A percentile compares a stretch with the other conserved stretches of the same genome.
Evolutionary conservation across 2,113 vertebrate species (phyloP).

Genomic region (Perca schrenkii): DNA sequence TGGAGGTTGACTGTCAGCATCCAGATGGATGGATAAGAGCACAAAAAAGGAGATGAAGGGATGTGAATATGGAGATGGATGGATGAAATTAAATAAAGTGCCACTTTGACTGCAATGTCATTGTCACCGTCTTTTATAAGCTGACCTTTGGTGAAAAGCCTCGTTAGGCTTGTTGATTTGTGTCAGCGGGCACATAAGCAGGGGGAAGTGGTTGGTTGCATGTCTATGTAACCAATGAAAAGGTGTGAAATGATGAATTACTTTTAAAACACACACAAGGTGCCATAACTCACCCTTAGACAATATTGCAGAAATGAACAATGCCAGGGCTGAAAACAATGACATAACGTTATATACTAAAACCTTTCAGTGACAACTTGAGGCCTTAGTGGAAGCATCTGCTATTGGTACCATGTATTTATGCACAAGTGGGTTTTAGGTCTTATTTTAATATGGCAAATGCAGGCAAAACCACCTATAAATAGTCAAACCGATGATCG

Average conservation of each 20-base stretch:
- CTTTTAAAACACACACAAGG: background rate
- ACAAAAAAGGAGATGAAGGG: conserved; percentile 25
- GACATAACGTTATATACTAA: background rate
- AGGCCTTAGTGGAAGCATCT: too few relatives aligned
- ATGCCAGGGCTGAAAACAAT: background rate
- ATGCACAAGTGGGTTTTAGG: too few relatives aligned
- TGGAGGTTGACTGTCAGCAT: background rate
- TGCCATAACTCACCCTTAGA: background rate
- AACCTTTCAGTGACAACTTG: background rate
- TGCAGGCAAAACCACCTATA: too few relatives aligned
- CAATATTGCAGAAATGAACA: background rate
- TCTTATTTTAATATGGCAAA: too few relatives aligned
- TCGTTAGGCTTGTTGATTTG: conserved; percentile 40
- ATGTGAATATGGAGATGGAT: conserved; percentile 42
- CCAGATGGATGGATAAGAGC: background rate
- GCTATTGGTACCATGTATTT: too few relatives aligned
- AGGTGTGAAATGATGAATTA: conserved; percentile 60
- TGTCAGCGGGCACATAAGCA: conserved; percentile 42
- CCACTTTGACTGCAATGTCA: background rate
- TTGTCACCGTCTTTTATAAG: conserved; percentile 23
- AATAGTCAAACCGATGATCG: too few relatives aligned
- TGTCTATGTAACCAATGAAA: conserved; percentile 30
- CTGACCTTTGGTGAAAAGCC: conserved; percentile 18
- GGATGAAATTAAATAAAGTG: conserved; percentile 41
- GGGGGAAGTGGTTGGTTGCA: background rate